These are phyloP conservation scores for Phocoena sinus DNA, from an alignment of 2,113 vertebrate genomes.

Conservation along the genomic window DNA sequence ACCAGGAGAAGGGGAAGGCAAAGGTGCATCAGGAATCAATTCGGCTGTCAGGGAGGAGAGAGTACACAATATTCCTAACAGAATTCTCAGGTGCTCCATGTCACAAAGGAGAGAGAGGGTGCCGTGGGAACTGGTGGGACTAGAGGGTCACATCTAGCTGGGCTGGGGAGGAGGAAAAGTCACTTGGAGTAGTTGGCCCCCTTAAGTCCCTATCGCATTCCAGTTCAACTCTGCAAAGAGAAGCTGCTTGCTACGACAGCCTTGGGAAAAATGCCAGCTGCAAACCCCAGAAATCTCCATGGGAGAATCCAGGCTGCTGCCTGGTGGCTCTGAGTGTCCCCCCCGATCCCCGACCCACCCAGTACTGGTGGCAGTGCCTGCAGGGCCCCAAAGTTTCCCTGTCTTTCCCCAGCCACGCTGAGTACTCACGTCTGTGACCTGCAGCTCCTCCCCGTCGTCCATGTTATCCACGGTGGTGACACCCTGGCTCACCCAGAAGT, in stretches of 20 bases:
- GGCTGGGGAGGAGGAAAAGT: neutral
- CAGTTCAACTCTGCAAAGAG: neutral
- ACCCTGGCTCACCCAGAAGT: slow-evolving; percentile 53
- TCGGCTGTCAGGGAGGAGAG: neutral
- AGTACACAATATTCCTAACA: neutral
- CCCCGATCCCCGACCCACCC: too few relatives aligned
- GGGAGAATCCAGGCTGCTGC: neutral
- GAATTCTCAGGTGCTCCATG: neutral
- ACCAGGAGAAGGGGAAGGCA: neutral
- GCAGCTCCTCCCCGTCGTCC: slow-evolving; percentile 60
- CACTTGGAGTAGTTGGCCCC: fast-evolving
- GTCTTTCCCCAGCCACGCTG: fast-evolving
- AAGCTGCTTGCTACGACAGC: neutral
- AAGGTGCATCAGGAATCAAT: neutral
- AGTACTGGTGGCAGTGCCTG: neutral
- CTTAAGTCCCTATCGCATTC: neutral
- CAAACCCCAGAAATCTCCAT: neutral
- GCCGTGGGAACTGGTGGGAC: neutral
- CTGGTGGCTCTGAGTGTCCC: neutral
- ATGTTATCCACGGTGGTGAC: slow-evolving; percentile 50
- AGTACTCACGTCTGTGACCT: slow-evolving; percentile 55
- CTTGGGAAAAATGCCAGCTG: neutral
- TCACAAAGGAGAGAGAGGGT: neutral
- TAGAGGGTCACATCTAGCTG: neutral
- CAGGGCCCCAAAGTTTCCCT: neutral